Conservation (phyloP, 2,113 vertebrate species). For the Canis aureus region DNA sequence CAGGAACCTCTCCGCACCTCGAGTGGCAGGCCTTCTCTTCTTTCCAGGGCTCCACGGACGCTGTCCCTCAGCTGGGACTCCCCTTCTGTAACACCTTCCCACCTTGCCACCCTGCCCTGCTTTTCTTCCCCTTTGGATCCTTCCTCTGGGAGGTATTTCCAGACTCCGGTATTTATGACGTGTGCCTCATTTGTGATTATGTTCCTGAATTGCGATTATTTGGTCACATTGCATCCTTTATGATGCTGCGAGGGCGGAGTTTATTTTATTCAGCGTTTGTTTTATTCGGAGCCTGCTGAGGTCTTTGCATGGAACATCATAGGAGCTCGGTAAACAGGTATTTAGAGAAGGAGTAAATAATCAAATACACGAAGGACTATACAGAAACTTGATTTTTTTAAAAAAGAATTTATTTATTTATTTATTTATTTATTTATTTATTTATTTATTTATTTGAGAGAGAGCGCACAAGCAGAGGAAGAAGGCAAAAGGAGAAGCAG, state of each 20-base stretch:
- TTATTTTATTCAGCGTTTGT: not conserved
- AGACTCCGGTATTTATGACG: not conserved
- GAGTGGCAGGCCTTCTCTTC: not conserved
- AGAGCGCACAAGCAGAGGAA: too few species aligned
- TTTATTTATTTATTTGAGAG: too few species aligned
- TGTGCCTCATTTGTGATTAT: not conserved
- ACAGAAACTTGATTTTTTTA: constrained; percentile 46
- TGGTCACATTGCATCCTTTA: not conserved
- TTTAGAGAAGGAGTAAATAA: constrained; percentile 41
- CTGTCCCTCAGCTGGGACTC: not conserved
- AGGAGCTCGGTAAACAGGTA: constrained; percentile 1
- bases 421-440: too few species aligned
- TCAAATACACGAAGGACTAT: not conserved
- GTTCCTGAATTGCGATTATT: not conserved
- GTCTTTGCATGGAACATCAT: not conserved
- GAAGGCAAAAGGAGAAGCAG: too few species aligned
- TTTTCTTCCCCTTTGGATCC: not conserved
- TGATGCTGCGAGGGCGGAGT: not conserved
- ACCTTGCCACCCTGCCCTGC: not conserved
- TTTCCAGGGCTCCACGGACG: not conserved
- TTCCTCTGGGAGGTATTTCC: not conserved
- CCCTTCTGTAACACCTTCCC: not conserved
- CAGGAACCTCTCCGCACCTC: not conserved
- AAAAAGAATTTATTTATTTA: too few species aligned
- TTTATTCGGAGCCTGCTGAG: not conserved